A percentile compares a stretch with the other conserved stretches of the same genome.
These are phyloP conservation scores for Saccostrea cuccullata DNA, from an alignment of 1,140 invertebrate genomes.

Conservation along the genomic window DNA sequence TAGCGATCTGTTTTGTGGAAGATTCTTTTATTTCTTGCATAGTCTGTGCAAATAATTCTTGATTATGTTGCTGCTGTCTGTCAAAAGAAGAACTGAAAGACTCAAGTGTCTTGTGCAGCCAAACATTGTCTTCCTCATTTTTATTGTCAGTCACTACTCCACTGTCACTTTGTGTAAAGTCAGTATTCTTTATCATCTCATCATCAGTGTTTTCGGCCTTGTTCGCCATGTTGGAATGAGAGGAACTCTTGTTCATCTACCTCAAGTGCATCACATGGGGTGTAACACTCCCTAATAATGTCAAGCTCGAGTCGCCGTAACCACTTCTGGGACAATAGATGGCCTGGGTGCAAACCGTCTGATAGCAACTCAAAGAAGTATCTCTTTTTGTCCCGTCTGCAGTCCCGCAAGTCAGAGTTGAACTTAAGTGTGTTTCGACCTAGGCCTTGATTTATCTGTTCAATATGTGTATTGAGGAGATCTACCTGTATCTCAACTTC, in stretches of 20 bases:
- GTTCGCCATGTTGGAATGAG: neutral
- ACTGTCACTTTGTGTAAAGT: neutral
- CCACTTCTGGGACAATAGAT: slow-evolving; percentile 3
- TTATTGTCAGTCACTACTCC: neutral
- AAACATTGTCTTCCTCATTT: neutral
- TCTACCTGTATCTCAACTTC: too few species aligned
- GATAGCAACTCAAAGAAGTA: neutral
- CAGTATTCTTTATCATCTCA: neutral
- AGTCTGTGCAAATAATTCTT: neutral
- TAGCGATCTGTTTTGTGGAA: neutral
- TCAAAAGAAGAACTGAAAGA: neutral
- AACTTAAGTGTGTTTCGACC: too few species aligned
- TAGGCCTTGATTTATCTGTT: too few species aligned
- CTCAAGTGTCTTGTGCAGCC: neutral
- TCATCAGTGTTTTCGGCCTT: neutral
- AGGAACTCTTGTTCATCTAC: neutral
- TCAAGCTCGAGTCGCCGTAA: neutral
- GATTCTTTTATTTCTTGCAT: neutral
- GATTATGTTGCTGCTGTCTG: neutral
- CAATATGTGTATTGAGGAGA: too few species aligned
- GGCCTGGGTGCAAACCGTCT: neutral
- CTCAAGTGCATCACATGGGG: neutral
- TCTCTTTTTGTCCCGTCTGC: neutral
- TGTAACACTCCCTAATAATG: neutral
- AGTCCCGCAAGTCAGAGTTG: too few species aligned